Percentiles rank a stretch among this genome's conserved stretches.
These are phyloP conservation scores for Ctenicera cuprea DNA, from an alignment of 2,888 invertebrate genomes.

Conservation along the genomic window DNA sequence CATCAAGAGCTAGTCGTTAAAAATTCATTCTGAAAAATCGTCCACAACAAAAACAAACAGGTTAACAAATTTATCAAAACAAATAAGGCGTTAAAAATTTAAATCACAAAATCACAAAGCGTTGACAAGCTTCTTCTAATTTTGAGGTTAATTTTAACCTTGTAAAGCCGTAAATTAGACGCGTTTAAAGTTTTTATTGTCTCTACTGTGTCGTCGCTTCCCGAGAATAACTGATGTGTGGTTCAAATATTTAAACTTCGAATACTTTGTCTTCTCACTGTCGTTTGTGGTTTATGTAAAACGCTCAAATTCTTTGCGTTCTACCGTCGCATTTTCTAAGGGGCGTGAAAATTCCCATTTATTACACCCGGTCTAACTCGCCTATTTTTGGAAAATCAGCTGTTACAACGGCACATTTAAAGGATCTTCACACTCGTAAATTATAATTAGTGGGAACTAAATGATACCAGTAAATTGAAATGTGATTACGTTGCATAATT, in stretches of 20 bases:
- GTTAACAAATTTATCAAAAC: slow-evolving; percentile 19
- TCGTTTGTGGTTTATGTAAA: slow-evolving; percentile 51
- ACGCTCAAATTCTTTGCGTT: slow-evolving; percentile 55
- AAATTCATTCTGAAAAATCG: no score
- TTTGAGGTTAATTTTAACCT: slow-evolving; percentile 54
- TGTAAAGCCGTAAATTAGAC: slow-evolving; percentile 48
- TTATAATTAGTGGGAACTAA: slow-evolving; percentile 40
- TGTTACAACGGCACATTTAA: slow-evolving; percentile 23
- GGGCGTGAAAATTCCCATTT: slow-evolving; percentile 56
- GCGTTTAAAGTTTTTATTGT: slow-evolving; percentile 50
- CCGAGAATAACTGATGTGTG: slow-evolving; percentile 44
- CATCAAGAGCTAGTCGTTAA: no score
- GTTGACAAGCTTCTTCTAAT: slow-evolving; percentile 34
- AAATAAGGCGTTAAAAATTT: slow-evolving; percentile 20
- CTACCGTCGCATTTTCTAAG: slow-evolving; percentile 54
- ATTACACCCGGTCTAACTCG: slow-evolving; percentile 26
- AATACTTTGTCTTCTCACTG: slow-evolving; percentile 46
- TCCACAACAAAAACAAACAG: neutral
- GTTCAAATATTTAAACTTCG: slow-evolving; percentile 48
- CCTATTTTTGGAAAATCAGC: slow-evolving; percentile 42
- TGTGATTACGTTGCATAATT: slow-evolving; percentile 18
- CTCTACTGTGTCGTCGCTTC: slow-evolving; percentile 46
- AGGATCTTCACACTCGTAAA: slow-evolving; percentile 30
- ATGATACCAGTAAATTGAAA: slow-evolving; percentile 22
- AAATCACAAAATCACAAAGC: slow-evolving; percentile 21